phyloP scores from a whole-genome alignment of 2,888 invertebrate genomes.

The Tipula unca region DNA sequence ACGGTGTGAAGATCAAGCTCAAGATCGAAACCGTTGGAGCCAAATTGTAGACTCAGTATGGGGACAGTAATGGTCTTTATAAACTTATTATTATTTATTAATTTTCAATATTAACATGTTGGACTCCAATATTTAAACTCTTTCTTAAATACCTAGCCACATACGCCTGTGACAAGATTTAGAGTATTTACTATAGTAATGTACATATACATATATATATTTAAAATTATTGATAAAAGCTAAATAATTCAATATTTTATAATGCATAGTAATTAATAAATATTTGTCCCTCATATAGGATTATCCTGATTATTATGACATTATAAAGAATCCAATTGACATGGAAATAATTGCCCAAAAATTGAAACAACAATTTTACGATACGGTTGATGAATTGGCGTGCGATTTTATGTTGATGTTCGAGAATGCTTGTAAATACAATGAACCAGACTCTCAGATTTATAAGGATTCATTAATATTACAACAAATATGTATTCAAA shows the following conservation, averaged over 20 bases:
- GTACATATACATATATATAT: background rate
- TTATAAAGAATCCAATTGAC: constrained; percentile 93
- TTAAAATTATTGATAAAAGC: background rate
- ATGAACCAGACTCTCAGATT: constrained; percentile 94
- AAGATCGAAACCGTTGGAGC: no score
- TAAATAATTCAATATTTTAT: no score
- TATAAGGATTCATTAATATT: constrained; percentile 93
- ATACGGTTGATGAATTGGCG: constrained; percentile 75
- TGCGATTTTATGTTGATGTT: constrained; percentile 89
- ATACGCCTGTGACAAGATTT: no score
- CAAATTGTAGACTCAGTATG: no score
- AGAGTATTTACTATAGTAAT: no score
- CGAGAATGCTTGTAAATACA: constrained; percentile 94
- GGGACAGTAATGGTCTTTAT: no score
- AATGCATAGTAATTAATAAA: background rate
- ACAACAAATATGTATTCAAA: constrained; percentile 85
- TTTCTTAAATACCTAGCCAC: no score
- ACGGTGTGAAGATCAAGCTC: no score
- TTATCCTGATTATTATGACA: constrained; percentile 95
- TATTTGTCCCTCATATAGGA: constrained; percentile 46
- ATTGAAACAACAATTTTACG: constrained; percentile 66
- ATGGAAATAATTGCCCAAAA: constrained; percentile 89
- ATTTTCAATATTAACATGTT: no score
- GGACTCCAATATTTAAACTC: no score
- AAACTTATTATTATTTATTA: no score